Conservation (phyloP, 2,797 vertebrate genomes). For the Poecile montanus region DNA sequence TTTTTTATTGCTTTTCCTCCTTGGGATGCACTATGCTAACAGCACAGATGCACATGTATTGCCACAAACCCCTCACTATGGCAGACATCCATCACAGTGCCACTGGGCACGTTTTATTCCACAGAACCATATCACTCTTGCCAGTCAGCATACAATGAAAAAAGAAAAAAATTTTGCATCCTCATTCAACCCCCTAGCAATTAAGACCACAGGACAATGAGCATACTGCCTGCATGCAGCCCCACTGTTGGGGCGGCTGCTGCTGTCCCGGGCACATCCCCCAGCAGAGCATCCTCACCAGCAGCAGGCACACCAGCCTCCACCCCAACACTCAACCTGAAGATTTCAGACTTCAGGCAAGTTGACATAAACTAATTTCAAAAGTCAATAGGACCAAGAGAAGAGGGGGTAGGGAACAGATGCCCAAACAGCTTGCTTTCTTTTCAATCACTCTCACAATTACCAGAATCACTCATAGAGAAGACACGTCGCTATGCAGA, state of each 20-base stretch:
- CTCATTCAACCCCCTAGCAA: background rate
- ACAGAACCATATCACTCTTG: background rate
- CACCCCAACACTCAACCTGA: background rate
- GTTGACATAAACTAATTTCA: background rate
- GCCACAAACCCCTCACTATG: background rate
- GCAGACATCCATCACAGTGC: background rate
- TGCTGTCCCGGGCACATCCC: rapidly evolving
- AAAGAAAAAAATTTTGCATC: background rate
- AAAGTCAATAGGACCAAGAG: background rate
- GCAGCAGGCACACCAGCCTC: background rate
- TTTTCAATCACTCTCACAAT: background rate
- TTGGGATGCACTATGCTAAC: background rate
- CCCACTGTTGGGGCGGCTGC: rapidly evolving
- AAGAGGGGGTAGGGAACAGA: background rate
- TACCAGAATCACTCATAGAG: background rate
- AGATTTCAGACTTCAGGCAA: background rate
- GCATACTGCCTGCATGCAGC: background rate
- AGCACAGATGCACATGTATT: rapidly evolving
- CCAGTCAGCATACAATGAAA: background rate
- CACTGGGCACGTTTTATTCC: rapidly evolving
- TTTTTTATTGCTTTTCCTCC: background rate
- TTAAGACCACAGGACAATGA: background rate
- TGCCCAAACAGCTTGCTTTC: background rate
- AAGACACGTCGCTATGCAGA: background rate
- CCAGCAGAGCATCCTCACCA: background rate